Conservation (phyloP, 2,113 vertebrate species). For the Entomyzon cyanotis region DNA sequence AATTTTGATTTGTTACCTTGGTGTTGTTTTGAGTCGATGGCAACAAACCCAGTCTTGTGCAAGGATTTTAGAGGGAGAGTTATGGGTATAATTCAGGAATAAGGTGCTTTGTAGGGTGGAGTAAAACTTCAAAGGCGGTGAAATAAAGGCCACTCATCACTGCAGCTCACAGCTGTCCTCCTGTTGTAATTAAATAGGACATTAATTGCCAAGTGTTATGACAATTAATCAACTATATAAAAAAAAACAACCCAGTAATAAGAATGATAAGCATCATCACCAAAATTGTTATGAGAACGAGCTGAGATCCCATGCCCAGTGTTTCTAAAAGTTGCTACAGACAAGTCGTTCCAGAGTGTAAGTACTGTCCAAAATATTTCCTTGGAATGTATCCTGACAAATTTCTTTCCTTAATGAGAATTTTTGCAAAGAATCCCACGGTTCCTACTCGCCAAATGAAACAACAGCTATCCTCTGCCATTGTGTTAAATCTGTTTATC, state of each 20-base stretch:
- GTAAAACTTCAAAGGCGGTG: slow-evolving; percentile 36
- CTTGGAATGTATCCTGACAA: background rate
- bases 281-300: background rate
- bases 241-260: slow-evolving; percentile 37
- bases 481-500: background rate
- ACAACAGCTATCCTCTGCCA: background rate
- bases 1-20: background rate
- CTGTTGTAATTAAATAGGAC: slow-evolving; percentile 56
- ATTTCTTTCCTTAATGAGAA: background rate
- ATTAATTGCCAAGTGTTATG: slow-evolving; percentile 55
- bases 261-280: slow-evolving; percentile 24
- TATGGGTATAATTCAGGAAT: slow-evolving; percentile 22
- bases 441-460: background rate
- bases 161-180: slow-evolving; percentile 10
- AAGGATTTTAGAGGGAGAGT: slow-evolving; percentile 8
- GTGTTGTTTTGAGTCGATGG: slow-evolving; percentile 6
- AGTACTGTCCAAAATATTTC: background rate
- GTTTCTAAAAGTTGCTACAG: background rate
- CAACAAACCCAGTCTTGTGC: slow-evolving; percentile 12
- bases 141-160: slow-evolving; percentile 45
- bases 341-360: background rate
- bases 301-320: background rate
- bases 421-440: background rate
- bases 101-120: slow-evolving; percentile 47
- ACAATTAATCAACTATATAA: slow-evolving; percentile 51